phyloP scores from a whole-genome alignment of 2,888 invertebrate species.

The Trilocha varians region DNA sequence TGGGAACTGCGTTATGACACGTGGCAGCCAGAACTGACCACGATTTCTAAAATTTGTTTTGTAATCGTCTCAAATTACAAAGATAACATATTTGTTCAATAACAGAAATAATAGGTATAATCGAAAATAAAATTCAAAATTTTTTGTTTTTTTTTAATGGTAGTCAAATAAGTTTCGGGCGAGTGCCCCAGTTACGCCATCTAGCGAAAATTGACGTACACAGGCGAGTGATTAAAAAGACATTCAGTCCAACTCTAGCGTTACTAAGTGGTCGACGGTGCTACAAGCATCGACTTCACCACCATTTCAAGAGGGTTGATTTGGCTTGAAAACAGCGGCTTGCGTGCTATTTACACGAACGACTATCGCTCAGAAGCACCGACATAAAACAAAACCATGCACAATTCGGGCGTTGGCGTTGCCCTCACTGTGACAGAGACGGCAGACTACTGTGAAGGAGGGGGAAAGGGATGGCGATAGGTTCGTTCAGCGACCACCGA shows the following conservation, averaged over 20 bases:
- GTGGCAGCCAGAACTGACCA: too few relatives aligned
- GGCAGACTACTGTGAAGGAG: slow-evolving; percentile 29
- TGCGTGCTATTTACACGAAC: slow-evolving; percentile 24
- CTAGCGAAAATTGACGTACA: too few relatives aligned
- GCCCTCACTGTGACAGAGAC: slow-evolving; percentile 44
- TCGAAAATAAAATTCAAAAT: too few relatives aligned
- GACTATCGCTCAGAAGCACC: slow-evolving; percentile 36
- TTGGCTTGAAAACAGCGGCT: slow-evolving; percentile 45
- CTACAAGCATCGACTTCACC: slow-evolving; percentile 41
- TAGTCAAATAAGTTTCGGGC: too few relatives aligned
- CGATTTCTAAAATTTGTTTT: too few relatives aligned
- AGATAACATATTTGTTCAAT: too few relatives aligned
- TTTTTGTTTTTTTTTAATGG: too few relatives aligned
- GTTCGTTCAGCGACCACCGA: slow-evolving; percentile 62
- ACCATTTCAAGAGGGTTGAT: slow-evolving; percentile 74
- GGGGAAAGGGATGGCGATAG: slow-evolving; percentile 34
- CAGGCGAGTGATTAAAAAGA: too few relatives aligned
- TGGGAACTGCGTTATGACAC: too few relatives aligned
- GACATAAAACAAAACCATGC: slow-evolving; percentile 51
- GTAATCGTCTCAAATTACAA: too few relatives aligned
- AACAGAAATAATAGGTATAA: too few relatives aligned
- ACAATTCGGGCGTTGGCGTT: slow-evolving; percentile 50
- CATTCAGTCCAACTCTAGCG: slow-evolving; percentile 7
- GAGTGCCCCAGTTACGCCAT: too few relatives aligned
- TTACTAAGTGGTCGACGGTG: slow-evolving; percentile 24